phyloP scores from a whole-genome alignment of 2,888 invertebrate species.

The Sphecodes monilicornis region DNA sequence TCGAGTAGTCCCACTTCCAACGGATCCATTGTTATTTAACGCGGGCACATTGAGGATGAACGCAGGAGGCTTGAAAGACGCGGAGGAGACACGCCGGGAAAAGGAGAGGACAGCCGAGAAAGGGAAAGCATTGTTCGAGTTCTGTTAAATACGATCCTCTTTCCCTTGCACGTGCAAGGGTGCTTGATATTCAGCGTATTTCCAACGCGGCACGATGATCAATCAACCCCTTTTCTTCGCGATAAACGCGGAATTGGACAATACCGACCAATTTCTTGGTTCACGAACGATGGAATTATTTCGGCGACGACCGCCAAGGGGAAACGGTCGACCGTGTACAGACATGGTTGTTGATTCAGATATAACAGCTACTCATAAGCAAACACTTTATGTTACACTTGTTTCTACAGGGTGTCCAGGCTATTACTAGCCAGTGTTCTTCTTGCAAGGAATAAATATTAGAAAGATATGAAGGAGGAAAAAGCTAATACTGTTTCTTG shows the following conservation, averaged over 20 bases:
- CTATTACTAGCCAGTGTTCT: no score
- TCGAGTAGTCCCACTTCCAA: slow-evolving; percentile 72
- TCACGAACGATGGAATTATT: background rate
- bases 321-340: background rate
- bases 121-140: slow-evolving; percentile 70
- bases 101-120: slow-evolving; percentile 38
- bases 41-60: slow-evolving; percentile 64
- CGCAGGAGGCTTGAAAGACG: slow-evolving; percentile 48
- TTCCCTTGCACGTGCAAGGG: slow-evolving; percentile 43
- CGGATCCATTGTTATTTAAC: slow-evolving; percentile 73
- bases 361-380: background rate
- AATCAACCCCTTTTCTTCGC: slow-evolving; percentile 22
- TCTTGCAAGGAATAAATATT: no score
- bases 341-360: background rate
- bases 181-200: slow-evolving; percentile 51
- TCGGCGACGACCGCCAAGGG: background rate
- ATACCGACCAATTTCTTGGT: slow-evolving; percentile 4
- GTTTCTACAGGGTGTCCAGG: no score
- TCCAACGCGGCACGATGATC: slow-evolving; percentile 44
- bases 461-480: no score
- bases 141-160: slow-evolving; percentile 72
- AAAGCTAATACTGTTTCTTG: no score
- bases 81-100: slow-evolving; percentile 19
- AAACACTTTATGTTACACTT: no score
- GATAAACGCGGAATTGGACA: slow-evolving; percentile 9